Percentiles rank a stretch among this genome's conserved stretches.
Evolutionary conservation across 2,888 invertebrate genomes (phyloP).

Genomic region (Athalia rosae): DNA sequence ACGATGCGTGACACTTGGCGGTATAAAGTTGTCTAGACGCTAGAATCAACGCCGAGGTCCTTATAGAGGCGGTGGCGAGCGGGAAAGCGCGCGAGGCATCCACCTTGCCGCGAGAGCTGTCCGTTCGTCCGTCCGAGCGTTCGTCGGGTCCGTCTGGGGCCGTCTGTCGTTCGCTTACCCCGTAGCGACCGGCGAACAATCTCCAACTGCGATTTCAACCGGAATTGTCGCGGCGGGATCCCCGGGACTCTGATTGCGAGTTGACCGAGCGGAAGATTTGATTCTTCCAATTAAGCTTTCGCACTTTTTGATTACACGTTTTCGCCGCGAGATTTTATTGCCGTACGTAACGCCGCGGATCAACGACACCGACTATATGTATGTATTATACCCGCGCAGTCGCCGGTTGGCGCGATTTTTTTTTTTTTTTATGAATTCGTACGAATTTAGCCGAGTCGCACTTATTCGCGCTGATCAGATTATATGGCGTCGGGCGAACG

Average conservation of each 20-base stretch:
- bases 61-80: slow-evolving; percentile 32
- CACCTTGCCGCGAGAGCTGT: slow-evolving; percentile 22
- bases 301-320: slow-evolving; percentile 71
- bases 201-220: slow-evolving; percentile 35
- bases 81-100: slow-evolving; percentile 37
- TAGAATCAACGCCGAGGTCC: slow-evolving; percentile 44
- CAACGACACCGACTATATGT: too few relatives aligned
- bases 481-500: slow-evolving; percentile 24
- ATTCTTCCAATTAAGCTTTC: slow-evolving; percentile 72
- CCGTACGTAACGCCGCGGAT: too few relatives aligned
- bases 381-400: too few relatives aligned
- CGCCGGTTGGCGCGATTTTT: slow-evolving; percentile 1
- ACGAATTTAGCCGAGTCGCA: slow-evolving; percentile 21
- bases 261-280: slow-evolving; percentile 66
- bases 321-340: slow-evolving; percentile 31
- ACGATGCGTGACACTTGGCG: slow-evolving; percentile 48
- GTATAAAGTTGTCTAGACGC: slow-evolving; percentile 51
- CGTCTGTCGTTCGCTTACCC: slow-evolving; percentile 39
- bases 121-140: neutral
- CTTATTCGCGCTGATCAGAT: neutral
- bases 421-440: slow-evolving; percentile 29
- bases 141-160: slow-evolving; percentile 17
- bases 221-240: slow-evolving; percentile 42
- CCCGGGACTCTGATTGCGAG: slow-evolving; percentile 67
- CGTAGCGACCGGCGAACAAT: slow-evolving; percentile 40